A percentile compares a stretch with the other conserved stretches of the same genome.
These are phyloP conservation scores for Samia ricini DNA, from an alignment of 1,140 invertebrate species.

Conservation along the genomic window DNA sequence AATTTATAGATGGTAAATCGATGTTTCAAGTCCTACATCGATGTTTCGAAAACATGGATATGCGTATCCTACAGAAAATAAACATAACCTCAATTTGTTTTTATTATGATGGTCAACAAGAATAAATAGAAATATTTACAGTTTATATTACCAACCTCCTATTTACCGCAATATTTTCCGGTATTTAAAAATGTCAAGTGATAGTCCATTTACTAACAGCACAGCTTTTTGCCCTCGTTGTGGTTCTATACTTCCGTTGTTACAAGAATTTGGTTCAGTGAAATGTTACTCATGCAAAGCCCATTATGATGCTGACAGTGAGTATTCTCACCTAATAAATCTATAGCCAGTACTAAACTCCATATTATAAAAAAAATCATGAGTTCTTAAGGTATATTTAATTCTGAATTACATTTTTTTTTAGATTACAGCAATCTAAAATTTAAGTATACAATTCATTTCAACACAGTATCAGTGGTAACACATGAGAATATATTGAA, in stretches of 20 bases:
- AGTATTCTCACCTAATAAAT: constrained; percentile 23
- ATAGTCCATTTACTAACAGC: constrained; percentile 42
- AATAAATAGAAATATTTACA: too few species aligned
- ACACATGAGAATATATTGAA: constrained; percentile 53
- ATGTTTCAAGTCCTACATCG: too few species aligned
- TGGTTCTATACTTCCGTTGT: constrained; percentile 62
- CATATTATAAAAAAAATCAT: neutral
- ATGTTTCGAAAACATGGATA: too few species aligned
- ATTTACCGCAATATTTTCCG: neutral
- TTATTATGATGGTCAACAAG: too few species aligned
- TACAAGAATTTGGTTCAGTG: constrained; percentile 63
- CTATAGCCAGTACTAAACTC: neutral
- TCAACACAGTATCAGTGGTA: constrained; percentile 78
- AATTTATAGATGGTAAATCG: too few species aligned
- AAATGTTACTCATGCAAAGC: constrained; percentile 63
- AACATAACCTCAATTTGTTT: neutral
- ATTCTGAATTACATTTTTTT: constrained; percentile 31
- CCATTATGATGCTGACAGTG: constrained; percentile 59
- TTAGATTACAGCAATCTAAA: constrained; percentile 82
- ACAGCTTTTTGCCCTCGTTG: constrained; percentile 64
- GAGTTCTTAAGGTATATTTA: neutral
- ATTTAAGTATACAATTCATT: constrained; percentile 83
- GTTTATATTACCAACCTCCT: too few species aligned
- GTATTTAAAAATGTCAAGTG: constrained; percentile 9
- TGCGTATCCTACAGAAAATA: neutral